These are phyloP conservation scores for Heliconius aoede DNA, from an alignment of 2,888 invertebrate genomes.

Conservation along the genomic window DNA sequence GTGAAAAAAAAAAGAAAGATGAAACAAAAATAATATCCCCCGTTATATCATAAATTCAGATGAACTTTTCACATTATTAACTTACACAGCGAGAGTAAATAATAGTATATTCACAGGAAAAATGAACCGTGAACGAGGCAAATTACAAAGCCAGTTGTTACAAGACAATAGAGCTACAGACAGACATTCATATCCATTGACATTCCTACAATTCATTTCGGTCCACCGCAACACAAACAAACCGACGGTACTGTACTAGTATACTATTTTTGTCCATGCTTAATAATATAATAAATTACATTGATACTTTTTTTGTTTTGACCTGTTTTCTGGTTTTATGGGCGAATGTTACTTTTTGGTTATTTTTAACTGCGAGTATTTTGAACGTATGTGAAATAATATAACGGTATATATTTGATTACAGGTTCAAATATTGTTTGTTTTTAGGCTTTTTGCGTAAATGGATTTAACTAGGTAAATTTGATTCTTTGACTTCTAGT, in stretches of 20 bases:
- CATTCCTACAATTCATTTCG: constrained; percentile 35
- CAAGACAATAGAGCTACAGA: constrained; percentile 37
- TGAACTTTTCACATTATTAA: constrained; percentile 28
- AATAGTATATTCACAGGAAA: constrained; percentile 17
- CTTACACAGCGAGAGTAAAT: constrained; percentile 29
- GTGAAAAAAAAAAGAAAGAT: background rate
- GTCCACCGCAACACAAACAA: constrained; percentile 40
- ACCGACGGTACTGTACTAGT: constrained; percentile 31
- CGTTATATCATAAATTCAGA: background rate
- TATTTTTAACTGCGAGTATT: background rate
- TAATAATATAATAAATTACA: constrained; percentile 16
- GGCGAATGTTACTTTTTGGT: background rate
- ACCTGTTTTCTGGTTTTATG: background rate
- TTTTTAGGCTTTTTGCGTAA: background rate
- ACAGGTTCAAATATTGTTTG: background rate
- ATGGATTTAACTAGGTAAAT: too few relatives aligned
- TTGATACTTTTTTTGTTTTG: background rate
- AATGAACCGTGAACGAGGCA: constrained; percentile 34
- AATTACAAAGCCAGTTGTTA: constrained; percentile 42
- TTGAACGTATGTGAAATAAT: background rate
- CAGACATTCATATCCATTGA: constrained; percentile 33
- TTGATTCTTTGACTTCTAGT: too few relatives aligned
- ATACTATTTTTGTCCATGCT: constrained; percentile 30
- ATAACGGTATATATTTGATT: too few relatives aligned
- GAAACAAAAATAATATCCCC: background rate